Evolutionary conservation across 1,140 invertebrate species (phyloP).

Genomic region (Yoshiicerus persimilis): DNA sequence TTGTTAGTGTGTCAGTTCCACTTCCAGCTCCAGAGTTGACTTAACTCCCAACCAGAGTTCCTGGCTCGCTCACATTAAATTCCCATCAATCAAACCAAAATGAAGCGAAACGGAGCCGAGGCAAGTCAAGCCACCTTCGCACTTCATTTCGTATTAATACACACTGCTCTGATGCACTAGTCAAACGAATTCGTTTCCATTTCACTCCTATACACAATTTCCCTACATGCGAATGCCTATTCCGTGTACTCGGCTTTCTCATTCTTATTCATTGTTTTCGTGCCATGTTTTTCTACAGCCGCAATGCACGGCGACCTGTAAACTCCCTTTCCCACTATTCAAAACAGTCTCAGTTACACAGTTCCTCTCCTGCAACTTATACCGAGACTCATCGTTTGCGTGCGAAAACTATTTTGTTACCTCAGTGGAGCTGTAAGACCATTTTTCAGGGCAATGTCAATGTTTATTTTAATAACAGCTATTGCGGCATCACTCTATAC

Average conservation of each 20-base stretch:
- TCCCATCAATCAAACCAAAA: conserved; percentile 12
- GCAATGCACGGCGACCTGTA: background rate
- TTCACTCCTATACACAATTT: background rate
- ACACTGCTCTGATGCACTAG: background rate
- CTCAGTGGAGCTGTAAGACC: background rate
- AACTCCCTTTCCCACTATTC: background rate
- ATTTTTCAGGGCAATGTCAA: conserved; percentile 16
- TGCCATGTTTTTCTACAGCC: background rate
- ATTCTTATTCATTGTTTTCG: conserved; percentile 20
- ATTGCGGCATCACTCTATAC: background rate
- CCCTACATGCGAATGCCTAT: background rate
- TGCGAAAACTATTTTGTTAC: background rate
- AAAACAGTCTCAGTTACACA: background rate
- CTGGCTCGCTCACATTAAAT: background rate
- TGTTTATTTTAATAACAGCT: conserved; percentile 2
- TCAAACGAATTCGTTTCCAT: background rate
- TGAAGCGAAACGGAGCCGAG: conserved; percentile 9
- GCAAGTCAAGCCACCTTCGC: background rate
- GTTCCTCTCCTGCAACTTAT: too few relatives aligned
- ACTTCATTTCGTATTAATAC: conserved; percentile 1
- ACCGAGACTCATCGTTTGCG: background rate
- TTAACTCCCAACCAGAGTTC: background rate
- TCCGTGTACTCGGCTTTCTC: background rate
- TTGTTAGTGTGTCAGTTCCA: conserved; percentile 7
- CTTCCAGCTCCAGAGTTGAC: background rate